These are phyloP conservation scores for Mnemiopsis leidyi DNA, from an alignment of 37 sponge, comb jelly and placozoan species.

Conservation along the genomic window DNA sequence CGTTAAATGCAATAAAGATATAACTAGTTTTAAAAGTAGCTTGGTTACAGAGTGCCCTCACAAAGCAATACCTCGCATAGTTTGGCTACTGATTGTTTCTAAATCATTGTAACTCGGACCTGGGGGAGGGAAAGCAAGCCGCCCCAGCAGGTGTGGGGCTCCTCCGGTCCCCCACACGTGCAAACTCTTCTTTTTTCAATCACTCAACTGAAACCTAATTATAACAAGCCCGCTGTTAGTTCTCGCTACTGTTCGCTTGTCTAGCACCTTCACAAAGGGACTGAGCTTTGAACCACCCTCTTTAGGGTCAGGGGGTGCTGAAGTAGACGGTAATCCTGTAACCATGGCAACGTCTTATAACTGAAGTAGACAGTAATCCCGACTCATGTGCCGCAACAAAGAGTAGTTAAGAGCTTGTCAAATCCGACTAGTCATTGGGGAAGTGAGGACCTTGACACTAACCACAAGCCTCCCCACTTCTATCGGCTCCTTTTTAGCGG, in stretches of 20 bases:
- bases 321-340: too few relatives aligned
- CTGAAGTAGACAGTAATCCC: too few relatives aligned
- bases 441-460: too few relatives aligned
- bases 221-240: not conserved
- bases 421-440: too few relatives aligned
- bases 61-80: not conserved
- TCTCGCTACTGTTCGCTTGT: not conserved
- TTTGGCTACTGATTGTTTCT: not conserved
- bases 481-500: too few relatives aligned
- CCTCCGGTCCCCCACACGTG: not conserved
- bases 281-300: not conserved
- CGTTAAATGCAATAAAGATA: not conserved
- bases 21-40: not conserved
- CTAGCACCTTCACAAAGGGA: not conserved
- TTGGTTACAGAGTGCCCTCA: not conserved
- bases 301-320: not conserved
- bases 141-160: not conserved
- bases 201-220: not conserved
- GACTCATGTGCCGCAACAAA: too few relatives aligned
- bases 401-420: too few relatives aligned
- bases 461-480: too few relatives aligned
- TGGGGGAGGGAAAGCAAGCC: not conserved
- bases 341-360: too few relatives aligned
- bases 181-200: too few relatives aligned
- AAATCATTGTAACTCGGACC: not conserved